Conservation (phyloP, 1,140 invertebrate genomes). For the Myzus persicae region DNA sequence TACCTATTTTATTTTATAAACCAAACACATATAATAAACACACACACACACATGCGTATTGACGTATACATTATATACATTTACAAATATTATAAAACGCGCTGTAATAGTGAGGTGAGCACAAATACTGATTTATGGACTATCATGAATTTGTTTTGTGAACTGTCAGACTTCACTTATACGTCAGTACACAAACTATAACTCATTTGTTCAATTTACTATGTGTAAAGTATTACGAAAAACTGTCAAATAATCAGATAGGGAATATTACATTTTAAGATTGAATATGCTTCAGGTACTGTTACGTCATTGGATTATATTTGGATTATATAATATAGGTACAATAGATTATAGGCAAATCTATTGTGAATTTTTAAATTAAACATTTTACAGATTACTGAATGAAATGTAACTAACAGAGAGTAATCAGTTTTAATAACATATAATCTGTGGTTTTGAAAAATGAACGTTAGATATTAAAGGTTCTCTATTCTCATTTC, state of each 20-base stretch:
- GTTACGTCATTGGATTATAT: neutral
- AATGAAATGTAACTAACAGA: neutral
- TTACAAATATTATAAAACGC: conserved; percentile 9
- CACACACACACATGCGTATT: neutral
- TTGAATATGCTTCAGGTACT: neutral
- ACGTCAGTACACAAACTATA: neutral
- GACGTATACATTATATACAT: neutral
- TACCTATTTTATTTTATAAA: neutral
- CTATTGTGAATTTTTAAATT: too few relatives aligned
- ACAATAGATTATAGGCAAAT: too few relatives aligned
- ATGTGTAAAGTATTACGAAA: neutral
- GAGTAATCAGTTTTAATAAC: neutral
- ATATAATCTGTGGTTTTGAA: neutral
- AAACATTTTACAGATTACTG: neutral
- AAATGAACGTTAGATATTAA: neutral
- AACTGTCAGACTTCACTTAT: neutral
- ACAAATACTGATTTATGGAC: conserved; percentile 20
- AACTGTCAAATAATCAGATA: conserved; percentile 3
- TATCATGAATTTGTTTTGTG: neutral
- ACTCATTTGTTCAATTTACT: conserved; percentile 2
- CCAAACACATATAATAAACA: neutral
- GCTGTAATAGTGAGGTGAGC: neutral
- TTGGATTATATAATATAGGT: too few relatives aligned
- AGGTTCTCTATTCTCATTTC: neutral
- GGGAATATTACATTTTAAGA: neutral